Conservation (phyloP, 2,113 vertebrate genomes). For the Marmota flaviventris region DNA sequence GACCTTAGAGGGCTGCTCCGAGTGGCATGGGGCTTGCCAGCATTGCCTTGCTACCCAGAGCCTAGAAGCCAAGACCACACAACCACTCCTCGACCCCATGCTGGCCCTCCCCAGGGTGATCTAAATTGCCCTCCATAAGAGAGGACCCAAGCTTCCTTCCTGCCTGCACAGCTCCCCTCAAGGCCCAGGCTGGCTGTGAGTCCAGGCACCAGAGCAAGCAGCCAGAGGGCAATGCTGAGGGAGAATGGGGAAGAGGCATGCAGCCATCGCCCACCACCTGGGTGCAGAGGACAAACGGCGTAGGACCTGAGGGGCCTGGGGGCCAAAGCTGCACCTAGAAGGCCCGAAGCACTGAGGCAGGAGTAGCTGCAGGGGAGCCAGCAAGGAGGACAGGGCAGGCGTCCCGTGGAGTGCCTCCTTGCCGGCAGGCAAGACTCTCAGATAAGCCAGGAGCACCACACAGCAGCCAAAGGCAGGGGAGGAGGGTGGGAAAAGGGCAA, state of each 20-base stretch:
- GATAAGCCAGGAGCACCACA: neutral
- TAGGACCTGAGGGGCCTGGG: accelerated
- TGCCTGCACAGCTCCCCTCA: neutral
- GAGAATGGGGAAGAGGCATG: too few relatives aligned
- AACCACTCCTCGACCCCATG: too few relatives aligned
- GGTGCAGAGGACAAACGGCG: neutral
- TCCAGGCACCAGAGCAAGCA: neutral
- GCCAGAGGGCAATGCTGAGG: neutral
- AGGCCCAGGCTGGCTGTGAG: neutral
- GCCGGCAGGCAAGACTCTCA: neutral
- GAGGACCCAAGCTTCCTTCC: neutral
- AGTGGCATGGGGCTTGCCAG: too few relatives aligned
- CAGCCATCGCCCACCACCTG: neutral
- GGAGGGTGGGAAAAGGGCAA: too few relatives aligned
- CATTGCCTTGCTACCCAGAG: too few relatives aligned
- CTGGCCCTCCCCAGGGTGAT: too few relatives aligned
- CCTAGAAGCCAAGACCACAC: too few relatives aligned
- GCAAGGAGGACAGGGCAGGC: neutral
- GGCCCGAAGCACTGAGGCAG: neutral
- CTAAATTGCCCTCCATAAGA: too few relatives aligned
- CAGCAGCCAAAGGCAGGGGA: neutral
- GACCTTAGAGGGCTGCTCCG: too few relatives aligned
- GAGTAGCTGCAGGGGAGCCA: too few relatives aligned
- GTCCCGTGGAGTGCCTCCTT: neutral
- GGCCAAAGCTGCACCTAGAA: accelerated